Base-by-base conservation (phyloP, 2,113 vertebrate species). In the Cryptoleucopteryx plumbea region DNA sequence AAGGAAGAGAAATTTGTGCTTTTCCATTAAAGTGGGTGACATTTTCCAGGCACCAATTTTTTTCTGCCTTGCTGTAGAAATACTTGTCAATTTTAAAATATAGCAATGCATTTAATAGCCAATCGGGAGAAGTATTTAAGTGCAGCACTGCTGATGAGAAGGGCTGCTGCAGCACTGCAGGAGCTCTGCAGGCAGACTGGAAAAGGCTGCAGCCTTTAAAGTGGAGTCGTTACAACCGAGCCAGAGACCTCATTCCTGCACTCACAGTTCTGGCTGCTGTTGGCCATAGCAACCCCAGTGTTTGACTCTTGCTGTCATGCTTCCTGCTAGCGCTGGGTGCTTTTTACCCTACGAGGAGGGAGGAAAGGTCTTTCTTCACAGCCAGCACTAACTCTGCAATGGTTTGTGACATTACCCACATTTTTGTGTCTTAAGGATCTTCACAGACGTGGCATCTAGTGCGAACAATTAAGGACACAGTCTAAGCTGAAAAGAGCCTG, bases 141-240 rank as follows among this genome's bases (percentile, higher is more conserved):
- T 10, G 26, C 80, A 89, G 92, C 40, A 3, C 16, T 82, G 90
- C 88, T 88, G 79, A 26, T 25, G 50, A 63, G 70, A 38, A 34
- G 56, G 47, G 31, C 31, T 95, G 70, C 85, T 50, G 96, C 87
- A 94, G 93, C 82, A 89, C 77, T 97, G 95, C 94, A 92, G 90
- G 74, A 86, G 29, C 29, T 88, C 82, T 95, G 96, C 94, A 86
- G 94, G 50, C 71, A 70, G 45, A 18, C 59, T 42, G 65, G 61
- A 11, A 70, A 61, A 84, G 53, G 42, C 81, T 95, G 53, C 78
- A 88, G 77, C 71, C 56, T 38, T 77, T 63, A 5, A 36, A 72
- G 48, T 47, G 67, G 59, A 50, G 13, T 52, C 32, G 14, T 61
- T 79, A 36, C 21, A 81, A 13, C 75, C 66, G 45, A 77, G n/a